Evolutionary conservation across 2,797 vertebrate genomes (phyloP).

Genomic region (Miichthys miiuy): DNA sequence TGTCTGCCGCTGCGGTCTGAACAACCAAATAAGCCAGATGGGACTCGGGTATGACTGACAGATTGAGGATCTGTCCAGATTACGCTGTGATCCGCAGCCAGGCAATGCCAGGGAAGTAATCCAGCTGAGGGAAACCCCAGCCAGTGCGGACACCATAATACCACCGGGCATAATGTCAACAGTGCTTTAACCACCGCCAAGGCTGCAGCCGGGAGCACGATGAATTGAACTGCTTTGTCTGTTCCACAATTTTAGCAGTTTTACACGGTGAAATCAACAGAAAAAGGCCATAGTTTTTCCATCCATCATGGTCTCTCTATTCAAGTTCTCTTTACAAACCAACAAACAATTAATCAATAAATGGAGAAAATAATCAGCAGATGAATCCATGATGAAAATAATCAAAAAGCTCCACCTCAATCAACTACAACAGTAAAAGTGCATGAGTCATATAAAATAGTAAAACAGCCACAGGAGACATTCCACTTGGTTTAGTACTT

Average conservation of each 20-base stretch:
- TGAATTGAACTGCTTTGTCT: too few relatives aligned
- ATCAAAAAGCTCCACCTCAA: too few relatives aligned
- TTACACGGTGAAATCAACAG: too few relatives aligned
- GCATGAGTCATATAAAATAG: too few relatives aligned
- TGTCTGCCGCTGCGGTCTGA: not conserved
- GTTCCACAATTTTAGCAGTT: too few relatives aligned
- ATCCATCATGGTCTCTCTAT: not conserved
- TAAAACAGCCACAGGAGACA: too few relatives aligned
- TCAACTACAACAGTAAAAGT: too few relatives aligned
- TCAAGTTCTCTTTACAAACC: too few relatives aligned
- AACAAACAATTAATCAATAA: too few relatives aligned
- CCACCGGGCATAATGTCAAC: not conserved
- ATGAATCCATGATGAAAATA: too few relatives aligned
- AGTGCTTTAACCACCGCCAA: not conserved
- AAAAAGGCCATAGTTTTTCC: not conserved
- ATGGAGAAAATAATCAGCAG: too few relatives aligned
- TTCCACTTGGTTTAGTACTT: too few relatives aligned
- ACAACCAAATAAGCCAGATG: slow-evolving; percentile 46
- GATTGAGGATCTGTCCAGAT: slow-evolving; percentile 44
- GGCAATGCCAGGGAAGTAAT: slow-evolving; percentile 26
- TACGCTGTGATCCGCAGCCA: slow-evolving; percentile 42
- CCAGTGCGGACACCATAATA: not conserved
- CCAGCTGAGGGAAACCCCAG: slow-evolving; percentile 3
- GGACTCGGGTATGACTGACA: slow-evolving; percentile 30
- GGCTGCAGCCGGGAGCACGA: not conserved